Conservation (phyloP, 2,113 vertebrate species). For the mouse (Mus musculus) region DNA sequence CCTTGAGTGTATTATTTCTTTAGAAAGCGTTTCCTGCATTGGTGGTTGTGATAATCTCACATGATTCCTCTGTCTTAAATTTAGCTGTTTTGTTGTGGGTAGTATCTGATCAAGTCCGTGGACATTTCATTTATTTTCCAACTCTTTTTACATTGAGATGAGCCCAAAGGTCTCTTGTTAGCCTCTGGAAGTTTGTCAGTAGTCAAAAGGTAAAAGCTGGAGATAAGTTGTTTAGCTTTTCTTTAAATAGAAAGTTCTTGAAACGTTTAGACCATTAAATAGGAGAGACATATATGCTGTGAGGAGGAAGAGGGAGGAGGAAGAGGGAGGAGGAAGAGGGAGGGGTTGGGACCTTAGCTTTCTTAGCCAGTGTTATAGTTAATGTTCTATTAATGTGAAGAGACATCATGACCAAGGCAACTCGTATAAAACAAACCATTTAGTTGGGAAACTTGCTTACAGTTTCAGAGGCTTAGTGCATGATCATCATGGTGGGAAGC, state of each 20-base stretch:
- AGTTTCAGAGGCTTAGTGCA: neutral
- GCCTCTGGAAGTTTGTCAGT: neutral
- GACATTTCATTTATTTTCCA: neutral
- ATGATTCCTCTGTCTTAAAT: neutral
- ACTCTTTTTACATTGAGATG: neutral
- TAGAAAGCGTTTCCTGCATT: neutral
- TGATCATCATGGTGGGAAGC: neutral
- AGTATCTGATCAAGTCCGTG: neutral
- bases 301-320: neutral
- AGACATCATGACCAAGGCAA: neutral
- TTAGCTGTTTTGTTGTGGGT: neutral
- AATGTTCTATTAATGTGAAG: neutral
- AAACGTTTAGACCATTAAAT: neutral
- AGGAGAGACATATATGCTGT: neutral
- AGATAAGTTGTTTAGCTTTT: constrained; percentile 35
- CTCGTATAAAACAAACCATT: neutral
- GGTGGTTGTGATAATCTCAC: neutral
- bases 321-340: neutral
- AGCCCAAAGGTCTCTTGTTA: neutral
- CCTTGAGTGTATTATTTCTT: neutral
- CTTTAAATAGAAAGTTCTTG: constrained; percentile 41
- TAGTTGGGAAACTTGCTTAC: neutral
- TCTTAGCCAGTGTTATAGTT: neutral
- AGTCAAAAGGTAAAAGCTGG: neutral
- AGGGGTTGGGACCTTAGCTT: neutral